A percentile compares a stretch with the other conserved stretches of the same genome.
phyloP scores from a whole-genome alignment of 2,113 vertebrate genomes.

The Danio rerio region GRCz12tu NC_133195.1:34516001-34516500 shows the following conservation, averaged over 20 bases:
- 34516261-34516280: background rate
- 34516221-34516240: background rate
- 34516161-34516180: background rate
- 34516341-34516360: background rate
- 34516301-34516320: background rate
- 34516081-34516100: too few species aligned
- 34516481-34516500: background rate
- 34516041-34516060: too few species aligned
- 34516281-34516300: background rate
- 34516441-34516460: constrained; percentile 1
- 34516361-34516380: constrained; percentile 13
- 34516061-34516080: too few species aligned
- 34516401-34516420: background rate
- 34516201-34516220: background rate
- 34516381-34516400: background rate
- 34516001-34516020: too few species aligned
- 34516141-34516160: background rate
- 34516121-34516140: background rate
- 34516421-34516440: constrained; percentile 14
- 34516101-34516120: too few species aligned
- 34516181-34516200: background rate
- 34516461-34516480: background rate
- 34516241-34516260: too few species aligned
- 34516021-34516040: too few species aligned
- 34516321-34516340: background rate